phyloP scores from a whole-genome alignment of 1,140 invertebrate genomes.

The Anagrus nilaparvatae region DNA sequence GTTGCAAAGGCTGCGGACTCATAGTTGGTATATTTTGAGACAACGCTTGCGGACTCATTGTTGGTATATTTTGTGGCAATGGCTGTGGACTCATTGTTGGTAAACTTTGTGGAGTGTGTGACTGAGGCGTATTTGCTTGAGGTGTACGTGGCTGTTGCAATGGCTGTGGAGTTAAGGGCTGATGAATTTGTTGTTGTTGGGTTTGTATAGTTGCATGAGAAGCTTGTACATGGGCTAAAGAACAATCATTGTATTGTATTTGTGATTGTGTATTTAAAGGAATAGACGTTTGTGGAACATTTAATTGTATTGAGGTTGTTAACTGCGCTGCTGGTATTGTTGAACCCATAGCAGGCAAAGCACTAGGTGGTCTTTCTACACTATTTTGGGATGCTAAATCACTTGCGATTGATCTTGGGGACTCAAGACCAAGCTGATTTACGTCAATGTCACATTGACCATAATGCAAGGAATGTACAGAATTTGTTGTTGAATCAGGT shows the following conservation, averaged over 20 bases:
- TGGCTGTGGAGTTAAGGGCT: slow-evolving; percentile 31
- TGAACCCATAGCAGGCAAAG: slow-evolving; percentile 28
- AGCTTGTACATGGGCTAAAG: slow-evolving; percentile 29
- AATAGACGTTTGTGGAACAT: slow-evolving; percentile 5
- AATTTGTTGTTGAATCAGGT: slow-evolving; percentile 74
- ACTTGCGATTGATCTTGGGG: slow-evolving; percentile 76
- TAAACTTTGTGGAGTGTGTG: slow-evolving; percentile 34
- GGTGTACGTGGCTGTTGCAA: slow-evolving; percentile 37
- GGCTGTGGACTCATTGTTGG: slow-evolving; percentile 36
- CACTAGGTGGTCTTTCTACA: slow-evolving; percentile 48
- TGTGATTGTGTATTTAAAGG: slow-evolving; percentile 15
- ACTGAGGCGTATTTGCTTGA: slow-evolving; percentile 41
- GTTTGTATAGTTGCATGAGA: slow-evolving; percentile 31
- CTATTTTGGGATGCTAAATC: slow-evolving; percentile 71
- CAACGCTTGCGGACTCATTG: too few relatives aligned
- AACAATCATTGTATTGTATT: slow-evolving; percentile 34
- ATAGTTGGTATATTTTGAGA: too few relatives aligned
- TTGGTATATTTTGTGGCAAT: too few relatives aligned
- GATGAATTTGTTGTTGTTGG: slow-evolving; percentile 3
- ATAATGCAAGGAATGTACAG: slow-evolving; percentile 72
- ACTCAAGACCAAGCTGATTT: slow-evolving; percentile 71
- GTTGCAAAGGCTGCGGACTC: slow-evolving; percentile 34
- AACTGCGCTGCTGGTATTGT: neutral
- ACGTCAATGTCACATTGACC: slow-evolving; percentile 73
- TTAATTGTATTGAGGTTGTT: slow-evolving; percentile 20